Conservation (phyloP, 2,888 invertebrate species). For the Drosophila nr. perissopoda region DNA sequence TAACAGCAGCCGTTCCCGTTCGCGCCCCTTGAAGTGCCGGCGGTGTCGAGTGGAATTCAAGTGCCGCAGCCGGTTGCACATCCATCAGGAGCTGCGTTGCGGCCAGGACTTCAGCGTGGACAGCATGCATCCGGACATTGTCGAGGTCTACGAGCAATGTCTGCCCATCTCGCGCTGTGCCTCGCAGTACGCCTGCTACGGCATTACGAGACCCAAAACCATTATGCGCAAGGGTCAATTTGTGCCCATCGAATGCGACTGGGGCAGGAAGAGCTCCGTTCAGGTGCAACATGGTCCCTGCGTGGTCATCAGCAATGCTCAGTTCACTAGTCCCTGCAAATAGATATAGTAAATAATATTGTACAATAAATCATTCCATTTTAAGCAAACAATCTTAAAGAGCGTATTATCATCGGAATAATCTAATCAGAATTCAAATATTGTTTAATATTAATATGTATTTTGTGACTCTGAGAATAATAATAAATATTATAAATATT, state of each 20-base stretch:
- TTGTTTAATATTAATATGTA: neutral
- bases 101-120: constrained; percentile 66
- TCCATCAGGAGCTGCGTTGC: constrained; percentile 62
- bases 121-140: constrained; percentile 65
- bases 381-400: constrained; percentile 13
- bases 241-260: constrained; percentile 68
- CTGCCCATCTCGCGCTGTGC: constrained; percentile 63
- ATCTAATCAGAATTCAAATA: neutral
- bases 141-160: constrained; percentile 68
- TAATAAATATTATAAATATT: neutral
- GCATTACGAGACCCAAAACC: constrained; percentile 62
- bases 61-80: constrained; percentile 50
- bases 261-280: constrained; percentile 61
- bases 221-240: constrained; percentile 59
- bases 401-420: neutral
- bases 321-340: constrained; percentile 59
- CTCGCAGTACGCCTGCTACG: constrained; percentile 62
- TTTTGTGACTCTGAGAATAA: neutral
- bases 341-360: constrained; percentile 11
- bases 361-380: constrained; percentile 29
- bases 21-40: constrained; percentile 40
- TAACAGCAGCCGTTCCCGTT: neutral
- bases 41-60: constrained; percentile 50
- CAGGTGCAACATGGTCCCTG: constrained; percentile 65
- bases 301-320: constrained; percentile 60